Evolutionary conservation across 2,888 invertebrate genomes (phyloP).

Genomic region (Hyposoter didymator): DNA sequence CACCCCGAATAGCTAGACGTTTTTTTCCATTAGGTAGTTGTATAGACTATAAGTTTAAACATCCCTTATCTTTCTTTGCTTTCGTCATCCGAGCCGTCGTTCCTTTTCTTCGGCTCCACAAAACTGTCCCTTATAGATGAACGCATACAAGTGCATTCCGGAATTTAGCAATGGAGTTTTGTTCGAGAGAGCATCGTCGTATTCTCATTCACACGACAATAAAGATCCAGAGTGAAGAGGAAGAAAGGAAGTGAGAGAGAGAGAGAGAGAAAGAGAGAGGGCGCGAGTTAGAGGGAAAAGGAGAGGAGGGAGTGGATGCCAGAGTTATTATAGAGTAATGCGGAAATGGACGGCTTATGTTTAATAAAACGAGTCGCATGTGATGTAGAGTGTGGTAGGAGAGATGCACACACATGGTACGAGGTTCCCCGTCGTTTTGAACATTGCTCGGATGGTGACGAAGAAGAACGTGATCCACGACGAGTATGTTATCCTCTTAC

Average conservation of each 20-base stretch:
- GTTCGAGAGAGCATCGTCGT: constrained; percentile 72
- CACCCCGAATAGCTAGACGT: constrained; percentile 62
- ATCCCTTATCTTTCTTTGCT: constrained; percentile 22
- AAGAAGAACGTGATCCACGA: constrained; percentile 38
- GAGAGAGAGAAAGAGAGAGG: not conserved
- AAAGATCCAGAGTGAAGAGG: constrained; percentile 40
- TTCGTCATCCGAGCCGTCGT: constrained; percentile 50
- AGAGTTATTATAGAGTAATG: constrained; percentile 51
- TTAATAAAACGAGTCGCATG: constrained; percentile 51
- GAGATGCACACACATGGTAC: constrained; percentile 22
- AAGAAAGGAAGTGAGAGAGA: constrained; percentile 11
- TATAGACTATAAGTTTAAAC: constrained; percentile 28
- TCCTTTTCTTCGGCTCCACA: constrained; percentile 46
- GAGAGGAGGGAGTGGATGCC: not conserved
- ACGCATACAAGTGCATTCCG: constrained; percentile 59
- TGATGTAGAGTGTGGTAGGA: constrained; percentile 20
- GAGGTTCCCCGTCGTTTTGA: constrained; percentile 27
- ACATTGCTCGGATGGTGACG: constrained; percentile 11
- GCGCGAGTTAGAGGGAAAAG: not conserved
- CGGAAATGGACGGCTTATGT: constrained; percentile 58
- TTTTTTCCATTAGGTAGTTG: constrained; percentile 63
- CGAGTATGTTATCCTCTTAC: constrained; percentile 41
- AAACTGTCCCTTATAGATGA: constrained; percentile 17
- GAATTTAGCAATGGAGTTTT: constrained; percentile 78
- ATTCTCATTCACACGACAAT: constrained; percentile 62